Evolutionary conservation across 2,113 vertebrate species (phyloP).

Genomic region (Stigmatopora nigra): DNA sequence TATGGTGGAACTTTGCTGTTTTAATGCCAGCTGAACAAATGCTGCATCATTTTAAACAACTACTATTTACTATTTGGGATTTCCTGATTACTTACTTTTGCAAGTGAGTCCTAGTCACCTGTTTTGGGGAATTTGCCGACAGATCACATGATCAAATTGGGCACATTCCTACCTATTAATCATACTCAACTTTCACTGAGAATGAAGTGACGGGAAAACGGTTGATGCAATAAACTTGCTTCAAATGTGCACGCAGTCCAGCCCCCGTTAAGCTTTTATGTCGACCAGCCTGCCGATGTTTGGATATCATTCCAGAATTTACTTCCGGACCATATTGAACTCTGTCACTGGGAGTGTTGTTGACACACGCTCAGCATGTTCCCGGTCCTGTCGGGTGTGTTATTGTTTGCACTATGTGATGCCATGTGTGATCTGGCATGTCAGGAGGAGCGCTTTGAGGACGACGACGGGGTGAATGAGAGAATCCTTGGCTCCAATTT

Average conservation of each 20-base stretch:
- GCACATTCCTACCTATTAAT: background rate
- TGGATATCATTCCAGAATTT: conserved; percentile 14
- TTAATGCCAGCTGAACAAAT: conserved; percentile 6
- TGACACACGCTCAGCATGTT: conserved; percentile 35
- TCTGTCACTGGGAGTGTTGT: conserved; percentile 27
- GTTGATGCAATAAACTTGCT: background rate
- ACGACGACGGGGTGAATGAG: conserved; percentile 76
- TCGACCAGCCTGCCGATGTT: conserved; percentile 11
- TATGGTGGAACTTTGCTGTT: background rate
- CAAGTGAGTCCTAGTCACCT: too few relatives aligned
- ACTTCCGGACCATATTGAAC: conserved; percentile 10
- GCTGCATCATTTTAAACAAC: background rate
- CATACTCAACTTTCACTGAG: background rate
- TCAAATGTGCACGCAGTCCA: background rate
- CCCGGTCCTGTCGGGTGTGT: conserved; percentile 25
- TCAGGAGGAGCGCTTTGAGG: conserved; percentile 75
- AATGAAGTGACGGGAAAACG: background rate
- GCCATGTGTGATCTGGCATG: conserved; percentile 28
- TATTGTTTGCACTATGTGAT: conserved; percentile 23
- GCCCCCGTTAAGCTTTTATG: background rate
- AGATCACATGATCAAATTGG: too few relatives aligned
- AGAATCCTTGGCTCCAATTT: conserved; percentile 76
- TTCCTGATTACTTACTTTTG: too few relatives aligned
- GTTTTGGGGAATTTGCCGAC: too few relatives aligned
- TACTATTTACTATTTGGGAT: too few relatives aligned